A percentile compares a stretch with the other conserved stretches of the same genome.
These are phyloP conservation scores for Catharus fuscescens DNA, from an alignment of 2,113 vertebrate species.

Conservation along the genomic window DNA sequence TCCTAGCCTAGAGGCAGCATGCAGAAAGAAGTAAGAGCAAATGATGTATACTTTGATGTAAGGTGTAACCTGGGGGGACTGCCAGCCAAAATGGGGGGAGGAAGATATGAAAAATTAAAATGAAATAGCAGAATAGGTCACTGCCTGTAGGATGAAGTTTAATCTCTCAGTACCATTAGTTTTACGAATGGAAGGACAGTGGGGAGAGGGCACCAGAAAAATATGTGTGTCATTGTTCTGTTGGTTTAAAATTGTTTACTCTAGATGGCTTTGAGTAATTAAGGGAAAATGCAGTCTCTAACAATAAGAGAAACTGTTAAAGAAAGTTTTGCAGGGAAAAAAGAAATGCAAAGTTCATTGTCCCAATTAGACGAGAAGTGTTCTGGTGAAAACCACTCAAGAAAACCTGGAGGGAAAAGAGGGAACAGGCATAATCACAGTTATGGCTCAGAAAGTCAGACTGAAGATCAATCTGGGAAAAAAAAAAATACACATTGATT, in stretches of 20 bases:
- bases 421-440: not conserved
- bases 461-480: not conserved
- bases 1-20: conserved; percentile 60
- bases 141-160: conserved; percentile 54
- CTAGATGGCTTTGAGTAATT: conserved; percentile 27
- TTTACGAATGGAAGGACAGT: conserved; percentile 22
- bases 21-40: conserved; percentile 55
- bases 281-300: conserved; percentile 33
- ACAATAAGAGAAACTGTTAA: not conserved
- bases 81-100: conserved; percentile 16
- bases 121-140: not conserved
- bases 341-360: not conserved
- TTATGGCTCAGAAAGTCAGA: not conserved
- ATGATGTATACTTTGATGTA: conserved; percentile 64
- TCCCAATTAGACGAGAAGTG: not conserved
- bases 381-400: conserved; percentile 28
- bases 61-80: conserved; percentile 43
- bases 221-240: conserved; percentile 4
- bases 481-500: conserved; percentile 21
- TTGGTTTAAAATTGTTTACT: conserved; percentile 45
- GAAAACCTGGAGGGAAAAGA: conserved; percentile 23
- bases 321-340: conserved; percentile 15
- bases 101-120: conserved; percentile 48
- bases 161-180: conserved; percentile 47
- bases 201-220: not conserved